A percentile compares a stretch with the other conserved stretches of the same genome.
These are phyloP conservation scores for Alosa alosa DNA, from an alignment of 2,113 vertebrate genomes.

Conservation along the genomic window DNA sequence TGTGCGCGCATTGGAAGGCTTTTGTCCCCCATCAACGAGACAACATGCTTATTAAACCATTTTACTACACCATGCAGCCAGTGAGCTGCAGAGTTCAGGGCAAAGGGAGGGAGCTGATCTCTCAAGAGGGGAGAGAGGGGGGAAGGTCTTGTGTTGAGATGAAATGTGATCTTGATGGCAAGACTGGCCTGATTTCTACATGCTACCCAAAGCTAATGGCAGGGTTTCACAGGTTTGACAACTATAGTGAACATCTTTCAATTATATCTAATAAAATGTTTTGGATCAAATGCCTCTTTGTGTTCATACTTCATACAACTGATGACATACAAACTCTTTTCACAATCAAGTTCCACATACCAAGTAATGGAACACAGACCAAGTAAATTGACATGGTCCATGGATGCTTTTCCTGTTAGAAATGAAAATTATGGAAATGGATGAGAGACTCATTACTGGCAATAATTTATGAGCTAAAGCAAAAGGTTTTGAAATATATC, in stretches of 20 bases:
- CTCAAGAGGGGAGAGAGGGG: background rate
- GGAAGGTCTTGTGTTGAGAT: background rate
- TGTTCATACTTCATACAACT: background rate
- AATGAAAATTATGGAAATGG: too few relatives aligned
- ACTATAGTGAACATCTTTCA: constrained; percentile 47
- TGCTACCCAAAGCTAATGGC: constrained; percentile 43
- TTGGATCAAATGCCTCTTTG: constrained; percentile 39
- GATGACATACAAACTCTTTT: background rate
- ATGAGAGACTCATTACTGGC: too few relatives aligned
- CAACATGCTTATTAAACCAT: constrained; percentile 45
- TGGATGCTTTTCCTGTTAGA: too few relatives aligned
- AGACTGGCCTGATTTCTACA: constrained; percentile 71
- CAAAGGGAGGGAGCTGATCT: constrained; percentile 2
- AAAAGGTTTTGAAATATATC: background rate
- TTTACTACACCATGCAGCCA: constrained; percentile 32
- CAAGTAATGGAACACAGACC: too few relatives aligned
- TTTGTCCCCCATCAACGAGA: constrained; percentile 15
- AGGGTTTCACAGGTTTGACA: constrained; percentile 43
- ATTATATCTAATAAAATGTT: constrained; percentile 53
- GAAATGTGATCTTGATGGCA: constrained; percentile 32
- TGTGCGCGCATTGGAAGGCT: background rate
- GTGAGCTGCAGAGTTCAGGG: constrained; percentile 33
- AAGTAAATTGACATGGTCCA: too few relatives aligned
- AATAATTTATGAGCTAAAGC: background rate
- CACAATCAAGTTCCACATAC: background rate